Percentiles rank a stretch among this genome's conserved stretches.
These are phyloP conservation scores for Euwallacea fornicatus DNA, from an alignment of 1,140 invertebrate species.

Conservation along the genomic window DNA sequence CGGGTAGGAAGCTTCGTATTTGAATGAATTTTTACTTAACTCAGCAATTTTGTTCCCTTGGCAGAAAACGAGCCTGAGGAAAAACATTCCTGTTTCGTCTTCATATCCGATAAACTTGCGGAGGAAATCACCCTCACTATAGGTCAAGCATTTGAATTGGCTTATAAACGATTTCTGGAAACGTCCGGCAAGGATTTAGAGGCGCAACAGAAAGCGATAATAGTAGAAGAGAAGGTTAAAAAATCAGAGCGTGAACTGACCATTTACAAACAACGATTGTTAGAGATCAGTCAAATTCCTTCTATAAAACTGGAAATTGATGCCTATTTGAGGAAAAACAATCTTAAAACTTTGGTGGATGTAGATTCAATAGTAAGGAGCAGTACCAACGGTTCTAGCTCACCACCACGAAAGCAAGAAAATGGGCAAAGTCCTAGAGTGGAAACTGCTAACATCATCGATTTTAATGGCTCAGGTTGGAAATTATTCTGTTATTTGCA, in stretches of 20 bases:
- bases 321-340: slow-evolving; percentile 49
- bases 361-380: slow-evolving; percentile 26
- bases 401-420: background rate
- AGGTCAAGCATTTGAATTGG: slow-evolving; percentile 95
- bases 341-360: slow-evolving; percentile 51
- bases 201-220: slow-evolving; percentile 68
- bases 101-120: slow-evolving; percentile 93
- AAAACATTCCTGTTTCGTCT: slow-evolving; percentile 93
- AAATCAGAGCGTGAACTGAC: slow-evolving; percentile 72
- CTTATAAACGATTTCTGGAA: slow-evolving; percentile 86
- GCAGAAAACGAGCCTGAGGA: slow-evolving; percentile 57
- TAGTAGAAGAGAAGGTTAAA: slow-evolving; percentile 74
- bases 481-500: background rate
- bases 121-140: slow-evolving; percentile 97
- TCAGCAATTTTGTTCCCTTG: background rate
- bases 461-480: slow-evolving; percentile 29
- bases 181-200: slow-evolving; percentile 76
- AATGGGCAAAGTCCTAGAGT: slow-evolving; percentile 25
- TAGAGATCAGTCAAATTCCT: slow-evolving; percentile 58
- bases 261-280: slow-evolving; percentile 66
- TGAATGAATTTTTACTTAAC: background rate
- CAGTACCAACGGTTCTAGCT: slow-evolving; percentile 9
- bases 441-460: slow-evolving; percentile 27
- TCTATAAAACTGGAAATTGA: slow-evolving; percentile 49
- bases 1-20: slow-evolving; percentile 43